Evolutionary conservation across 2,113 vertebrate species (phyloP).

Genomic region (Phylloscopus trochilus): DNA sequence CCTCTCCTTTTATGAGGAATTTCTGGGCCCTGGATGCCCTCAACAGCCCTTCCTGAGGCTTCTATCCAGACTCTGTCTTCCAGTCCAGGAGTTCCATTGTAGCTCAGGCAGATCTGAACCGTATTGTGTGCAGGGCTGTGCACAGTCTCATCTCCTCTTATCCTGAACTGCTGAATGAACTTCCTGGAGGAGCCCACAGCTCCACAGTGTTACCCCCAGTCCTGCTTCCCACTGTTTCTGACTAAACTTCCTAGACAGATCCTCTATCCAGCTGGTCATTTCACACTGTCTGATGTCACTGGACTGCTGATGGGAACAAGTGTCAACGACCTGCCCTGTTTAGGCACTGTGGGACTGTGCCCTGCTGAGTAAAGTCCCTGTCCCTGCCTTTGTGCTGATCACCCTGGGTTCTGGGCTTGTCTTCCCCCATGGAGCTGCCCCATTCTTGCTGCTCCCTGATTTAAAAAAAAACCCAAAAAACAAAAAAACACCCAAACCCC

Average conservation of each 20-base stretch:
- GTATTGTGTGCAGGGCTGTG: neutral
- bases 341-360: neutral
- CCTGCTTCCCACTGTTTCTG: neutral
- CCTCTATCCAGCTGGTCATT: neutral
- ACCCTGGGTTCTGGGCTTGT: neutral
- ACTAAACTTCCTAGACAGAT: neutral
- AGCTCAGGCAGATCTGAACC: neutral
- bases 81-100: neutral
- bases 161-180: neutral
- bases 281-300: neutral
- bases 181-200: neutral
- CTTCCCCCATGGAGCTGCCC: neutral
- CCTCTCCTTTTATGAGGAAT: neutral
- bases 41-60: neutral
- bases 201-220: neutral
- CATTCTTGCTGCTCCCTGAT: neutral
- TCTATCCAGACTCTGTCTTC: neutral
- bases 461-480: neutral
- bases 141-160: neutral
- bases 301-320: neutral
- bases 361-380: neutral
- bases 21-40: neutral
- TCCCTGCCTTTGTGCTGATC: neutral
- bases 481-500: no score
- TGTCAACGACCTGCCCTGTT: neutral